Evolutionary conservation across 2,888 invertebrate species (phyloP), one percentile per base, ranked within the genome.

Genomic region (Hedya salicella): DNA sequence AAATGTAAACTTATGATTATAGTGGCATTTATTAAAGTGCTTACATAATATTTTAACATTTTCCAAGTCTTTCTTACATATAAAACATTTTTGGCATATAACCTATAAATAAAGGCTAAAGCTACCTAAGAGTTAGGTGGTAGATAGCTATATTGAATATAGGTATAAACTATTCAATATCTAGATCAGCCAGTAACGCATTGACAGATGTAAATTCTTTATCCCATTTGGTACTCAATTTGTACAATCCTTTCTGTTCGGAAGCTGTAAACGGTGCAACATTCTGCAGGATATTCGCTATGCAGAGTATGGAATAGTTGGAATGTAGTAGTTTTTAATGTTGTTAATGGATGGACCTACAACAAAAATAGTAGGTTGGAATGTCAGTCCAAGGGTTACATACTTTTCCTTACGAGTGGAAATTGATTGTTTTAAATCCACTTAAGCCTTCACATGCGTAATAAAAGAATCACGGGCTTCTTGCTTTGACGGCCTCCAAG

Each of bases 261-360:
- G 48, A 21, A 48, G 21, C 48, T 21, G 48, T 25, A 48, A 48
- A 48, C 21, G 3, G 48, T 48, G 21, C 21, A 21, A 48, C 48
- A 48, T 21, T 48, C 48, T 21, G 21, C 21, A 13, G 48, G 48
- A 48, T 48, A 48, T 13, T 52, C 52, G 32, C 52, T 32, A 36
- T 52, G 52, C 16, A 52, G 32, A 16, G 52, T 14, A 52, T 52
- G 52, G 52, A 16, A 52, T 17, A 36, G 32, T 52, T 52, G 32
- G 52, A 52, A 36, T 52, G 52, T n/a, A n/a, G n/a, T n/a, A n/a
- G n/a, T n/a, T n/a, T n/a, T n/a, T n/a, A n/a, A n/a, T n/a, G n/a
- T n/a, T n/a, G n/a, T n/a, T n/a, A n/a, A n/a, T n/a, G n/a, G n/a
- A n/a, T 32, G 48, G 48, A 21, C 48, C 48, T 21, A 48, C 48